Percentiles rank a stretch among this genome's conserved stretches.
Evolutionary conservation across 30 jellyfish, hydroid and myxozoan genomes (phyloP).

Genomic region (Pelagia noctiluca): DNA sequence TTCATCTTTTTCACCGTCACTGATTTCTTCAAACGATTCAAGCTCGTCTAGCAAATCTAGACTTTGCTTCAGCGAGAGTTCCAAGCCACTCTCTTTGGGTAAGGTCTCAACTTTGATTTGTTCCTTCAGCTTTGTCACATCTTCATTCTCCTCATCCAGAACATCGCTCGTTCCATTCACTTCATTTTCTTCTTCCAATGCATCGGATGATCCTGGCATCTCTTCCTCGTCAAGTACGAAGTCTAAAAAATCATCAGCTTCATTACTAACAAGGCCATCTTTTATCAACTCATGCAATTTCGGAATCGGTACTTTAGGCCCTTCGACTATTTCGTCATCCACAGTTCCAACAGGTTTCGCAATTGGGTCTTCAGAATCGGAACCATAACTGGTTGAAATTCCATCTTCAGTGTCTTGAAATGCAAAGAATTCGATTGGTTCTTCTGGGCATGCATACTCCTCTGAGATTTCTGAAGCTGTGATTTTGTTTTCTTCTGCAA

Average conservation of each 20-base stretch:
- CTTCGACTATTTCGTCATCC: not conserved
- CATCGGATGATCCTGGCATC: not conserved
- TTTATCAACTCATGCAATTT: not conserved
- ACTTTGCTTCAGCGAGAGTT: conserved; percentile 28
- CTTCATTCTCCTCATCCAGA: not conserved
- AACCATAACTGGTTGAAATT: not conserved
- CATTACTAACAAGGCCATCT: too few species aligned
- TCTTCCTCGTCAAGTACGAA: not conserved
- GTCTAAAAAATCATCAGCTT: not conserved
- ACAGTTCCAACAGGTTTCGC: not conserved
- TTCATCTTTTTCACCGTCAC: not conserved
- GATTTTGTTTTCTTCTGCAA: not conserved
- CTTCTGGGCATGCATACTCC: not conserved
- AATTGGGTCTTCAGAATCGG: not conserved
- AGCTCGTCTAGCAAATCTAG: conserved; percentile 48
- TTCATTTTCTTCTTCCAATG: not conserved
- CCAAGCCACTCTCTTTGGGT: conserved; percentile 23
- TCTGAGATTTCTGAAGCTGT: not conserved
- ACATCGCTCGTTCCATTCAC: not conserved
- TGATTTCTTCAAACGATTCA: conserved; percentile 38
- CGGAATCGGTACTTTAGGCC: not conserved
- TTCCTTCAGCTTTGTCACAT: not conserved
- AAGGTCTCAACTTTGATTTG: not conserved
- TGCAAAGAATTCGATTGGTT: not conserved
- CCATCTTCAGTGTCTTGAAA: not conserved